phyloP scores from a whole-genome alignment of 2,888 invertebrate genomes.

The Scaptomyza reducta region DNA sequence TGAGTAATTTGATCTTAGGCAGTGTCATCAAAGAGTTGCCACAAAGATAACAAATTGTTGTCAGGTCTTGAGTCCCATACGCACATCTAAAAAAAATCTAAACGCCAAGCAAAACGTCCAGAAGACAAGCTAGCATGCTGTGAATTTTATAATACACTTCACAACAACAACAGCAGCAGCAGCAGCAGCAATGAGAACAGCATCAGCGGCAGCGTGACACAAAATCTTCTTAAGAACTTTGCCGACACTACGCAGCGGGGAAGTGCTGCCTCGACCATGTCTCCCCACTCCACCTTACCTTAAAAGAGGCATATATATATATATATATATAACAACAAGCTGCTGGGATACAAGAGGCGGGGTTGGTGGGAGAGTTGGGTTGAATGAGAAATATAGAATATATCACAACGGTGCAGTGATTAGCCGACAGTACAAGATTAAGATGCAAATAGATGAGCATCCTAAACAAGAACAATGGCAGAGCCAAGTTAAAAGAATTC shows the following conservation, averaged over 20 bases:
- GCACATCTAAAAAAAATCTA: slow-evolving; percentile 56
- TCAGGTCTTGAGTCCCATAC: slow-evolving; percentile 26
- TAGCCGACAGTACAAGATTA: slow-evolving; percentile 19
- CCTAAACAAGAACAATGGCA: background rate
- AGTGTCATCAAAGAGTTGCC: slow-evolving; percentile 66
- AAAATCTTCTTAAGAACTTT: slow-evolving; percentile 72
- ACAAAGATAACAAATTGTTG: slow-evolving; percentile 35
- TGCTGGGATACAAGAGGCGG: background rate
- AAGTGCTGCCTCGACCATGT: slow-evolving; percentile 1
- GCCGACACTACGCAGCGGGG: slow-evolving; percentile 61
- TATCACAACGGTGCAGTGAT: slow-evolving; percentile 34
- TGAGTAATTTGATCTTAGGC: slow-evolving; percentile 50
- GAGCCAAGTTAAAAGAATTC: background rate
- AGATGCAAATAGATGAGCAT: slow-evolving; percentile 6
- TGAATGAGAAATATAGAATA: slow-evolving; percentile 33
- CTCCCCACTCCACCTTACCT: background rate
- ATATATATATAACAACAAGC: slow-evolving; percentile 9
- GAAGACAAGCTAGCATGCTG: slow-evolving; percentile 44
- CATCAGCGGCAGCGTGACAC: slow-evolving; percentile 70
- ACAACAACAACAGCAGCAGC: slow-evolving; percentile 42
- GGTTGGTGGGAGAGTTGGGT: background rate
- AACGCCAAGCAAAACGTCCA: slow-evolving; percentile 55
- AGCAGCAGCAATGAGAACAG: slow-evolving; percentile 9
- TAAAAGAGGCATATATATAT: slow-evolving; percentile 3
- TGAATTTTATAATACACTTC: slow-evolving; percentile 67